phyloP scores from a whole-genome alignment of 2,113 vertebrate species.

The Urocolius indicus region DNA sequence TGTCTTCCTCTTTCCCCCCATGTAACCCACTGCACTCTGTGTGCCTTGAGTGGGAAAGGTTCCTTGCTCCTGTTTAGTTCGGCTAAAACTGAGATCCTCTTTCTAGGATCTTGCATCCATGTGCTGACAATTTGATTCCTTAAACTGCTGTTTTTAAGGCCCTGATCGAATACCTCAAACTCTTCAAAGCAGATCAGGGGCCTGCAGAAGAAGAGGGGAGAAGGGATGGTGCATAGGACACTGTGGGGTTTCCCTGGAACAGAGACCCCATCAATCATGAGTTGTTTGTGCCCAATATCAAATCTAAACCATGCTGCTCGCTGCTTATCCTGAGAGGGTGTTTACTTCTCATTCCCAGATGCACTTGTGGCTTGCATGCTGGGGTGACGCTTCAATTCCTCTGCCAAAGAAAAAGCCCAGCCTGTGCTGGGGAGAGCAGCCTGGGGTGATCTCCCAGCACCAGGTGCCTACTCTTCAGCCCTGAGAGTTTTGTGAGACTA shows the following conservation, averaged over 20 bases:
- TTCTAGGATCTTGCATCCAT: not conserved
- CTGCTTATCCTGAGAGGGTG: not conserved
- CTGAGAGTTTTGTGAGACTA: not conserved
- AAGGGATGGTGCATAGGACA: not conserved
- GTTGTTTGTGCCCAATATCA: no score
- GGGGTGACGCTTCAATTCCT: not conserved
- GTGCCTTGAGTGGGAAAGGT: accelerated
- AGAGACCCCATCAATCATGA: not conserved
- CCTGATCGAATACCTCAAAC: not conserved
- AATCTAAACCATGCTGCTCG: not conserved
- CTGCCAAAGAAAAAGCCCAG: not conserved
- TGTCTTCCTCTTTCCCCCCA: not conserved
- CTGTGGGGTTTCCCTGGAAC: not conserved
- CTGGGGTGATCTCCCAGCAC: not conserved
- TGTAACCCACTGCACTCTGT: not conserved
- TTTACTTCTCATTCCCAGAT: not conserved
- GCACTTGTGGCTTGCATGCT: not conserved
- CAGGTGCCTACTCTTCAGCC: not conserved
- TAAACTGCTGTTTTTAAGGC: not conserved
- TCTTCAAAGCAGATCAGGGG: not conserved
- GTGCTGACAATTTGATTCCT: not conserved
- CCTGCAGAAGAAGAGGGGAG: not conserved
- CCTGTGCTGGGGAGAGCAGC: not conserved
- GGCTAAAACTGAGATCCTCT: not conserved
- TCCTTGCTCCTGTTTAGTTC: not conserved